These are phyloP conservation scores for Sinodicranocentrus sp. DNA, from an alignment of 2,888 invertebrate genomes.

Conservation along the genomic window DNA sequence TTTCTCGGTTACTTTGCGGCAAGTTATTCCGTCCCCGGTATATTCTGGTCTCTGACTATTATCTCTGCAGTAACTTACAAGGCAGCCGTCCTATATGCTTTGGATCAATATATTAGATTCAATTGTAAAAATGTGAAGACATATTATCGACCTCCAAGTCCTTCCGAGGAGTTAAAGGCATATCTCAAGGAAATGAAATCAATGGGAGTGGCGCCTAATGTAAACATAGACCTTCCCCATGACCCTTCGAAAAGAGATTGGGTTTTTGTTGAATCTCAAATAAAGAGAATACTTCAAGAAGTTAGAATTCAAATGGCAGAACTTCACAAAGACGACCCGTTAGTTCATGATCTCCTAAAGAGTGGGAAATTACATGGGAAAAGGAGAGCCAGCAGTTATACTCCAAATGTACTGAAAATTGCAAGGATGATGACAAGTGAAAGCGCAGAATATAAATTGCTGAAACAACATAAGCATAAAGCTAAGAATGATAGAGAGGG, in stretches of 20 bases:
- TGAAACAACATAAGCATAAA: slow-evolving; percentile 10
- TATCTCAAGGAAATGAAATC: slow-evolving; percentile 43
- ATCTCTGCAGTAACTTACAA: slow-evolving; percentile 28
- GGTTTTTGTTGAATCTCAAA: background rate
- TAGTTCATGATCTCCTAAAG: slow-evolving; percentile 17
- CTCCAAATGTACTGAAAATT: slow-evolving; percentile 33
- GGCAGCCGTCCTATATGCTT: slow-evolving; percentile 12
- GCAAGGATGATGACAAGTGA: slow-evolving; percentile 31
- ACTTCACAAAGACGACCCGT: slow-evolving; percentile 40
- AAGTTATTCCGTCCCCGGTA: background rate
- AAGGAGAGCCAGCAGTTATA: background rate
- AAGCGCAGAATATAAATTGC: slow-evolving; percentile 41
- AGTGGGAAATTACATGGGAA: slow-evolving; percentile 23
- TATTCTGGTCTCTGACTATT: background rate
- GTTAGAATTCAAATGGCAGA: slow-evolving; percentile 46
- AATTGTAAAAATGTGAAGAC: slow-evolving; percentile 11
- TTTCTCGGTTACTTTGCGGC: slow-evolving; percentile 16
- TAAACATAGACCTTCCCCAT: background rate
- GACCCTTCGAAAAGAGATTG: background rate
- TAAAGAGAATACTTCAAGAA: slow-evolving; percentile 16
- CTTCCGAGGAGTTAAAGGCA: slow-evolving; percentile 15
- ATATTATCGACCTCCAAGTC: background rate
- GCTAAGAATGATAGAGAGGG: background rate
- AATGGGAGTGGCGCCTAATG: slow-evolving; percentile 8
- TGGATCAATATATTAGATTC: slow-evolving; percentile 15